Percentiles rank a stretch among this genome's conserved stretches.
These are phyloP conservation scores for Alligator sinensis DNA, from an alignment of 2,113 vertebrate species.

Conservation along the genomic window DNA sequence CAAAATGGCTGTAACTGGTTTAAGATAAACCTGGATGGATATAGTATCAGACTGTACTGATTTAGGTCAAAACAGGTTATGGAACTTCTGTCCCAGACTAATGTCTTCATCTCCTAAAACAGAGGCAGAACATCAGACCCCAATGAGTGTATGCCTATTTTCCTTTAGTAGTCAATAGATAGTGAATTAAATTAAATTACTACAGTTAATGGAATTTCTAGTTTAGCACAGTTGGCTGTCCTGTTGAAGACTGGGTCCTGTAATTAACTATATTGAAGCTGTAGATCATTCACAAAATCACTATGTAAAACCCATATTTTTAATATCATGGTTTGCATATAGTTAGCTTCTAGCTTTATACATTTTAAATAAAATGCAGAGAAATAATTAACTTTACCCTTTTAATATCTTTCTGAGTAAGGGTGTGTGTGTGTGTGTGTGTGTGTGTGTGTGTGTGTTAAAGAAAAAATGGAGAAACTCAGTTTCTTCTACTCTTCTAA, in stretches of 20 bases:
- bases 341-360: background rate
- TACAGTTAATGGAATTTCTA: background rate
- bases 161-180: fast-evolving
- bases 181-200: background rate
- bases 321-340: background rate
- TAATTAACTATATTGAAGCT: background rate
- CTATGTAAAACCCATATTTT: background rate
- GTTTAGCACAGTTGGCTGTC: background rate
- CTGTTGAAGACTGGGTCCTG: slow-evolving; percentile 30
- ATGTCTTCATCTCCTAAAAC: no score
- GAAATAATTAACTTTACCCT: background rate
- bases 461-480: background rate
- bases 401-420: background rate
- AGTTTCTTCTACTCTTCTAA: background rate
- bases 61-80: no score
- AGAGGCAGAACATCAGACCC: background rate
- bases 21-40: no score
- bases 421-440: no score
- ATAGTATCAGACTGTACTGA: no score
- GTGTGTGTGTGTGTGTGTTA: background rate
- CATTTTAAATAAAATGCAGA: background rate
- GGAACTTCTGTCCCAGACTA: no score
- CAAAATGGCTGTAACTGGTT: no score
- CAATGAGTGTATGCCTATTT: background rate
- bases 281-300: background rate